Conservation (phyloP, 2,113 vertebrate species). For the Cariama cristata region DNA sequence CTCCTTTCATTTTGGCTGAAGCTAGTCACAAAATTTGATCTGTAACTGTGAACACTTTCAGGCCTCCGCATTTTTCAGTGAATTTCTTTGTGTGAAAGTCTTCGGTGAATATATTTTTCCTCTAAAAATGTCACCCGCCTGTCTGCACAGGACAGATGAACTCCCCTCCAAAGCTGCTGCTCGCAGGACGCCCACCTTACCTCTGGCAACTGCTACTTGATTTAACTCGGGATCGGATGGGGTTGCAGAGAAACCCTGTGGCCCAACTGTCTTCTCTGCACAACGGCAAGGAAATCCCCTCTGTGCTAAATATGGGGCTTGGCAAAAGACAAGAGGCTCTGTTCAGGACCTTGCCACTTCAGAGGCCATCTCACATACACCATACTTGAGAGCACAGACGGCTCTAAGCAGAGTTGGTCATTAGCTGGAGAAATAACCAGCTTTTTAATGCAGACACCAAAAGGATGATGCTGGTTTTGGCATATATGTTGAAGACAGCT, state of each 20-base stretch:
- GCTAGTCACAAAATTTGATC: neutral
- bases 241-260: neutral
- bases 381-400: neutral
- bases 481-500: neutral
- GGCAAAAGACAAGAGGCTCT: neutral
- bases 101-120: neutral
- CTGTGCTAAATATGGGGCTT: slow-evolving; percentile 25
- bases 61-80: neutral
- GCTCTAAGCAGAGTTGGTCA: neutral
- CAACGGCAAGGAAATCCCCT: slow-evolving; percentile 53
- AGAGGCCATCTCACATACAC: neutral
- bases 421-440: neutral
- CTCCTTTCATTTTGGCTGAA: neutral
- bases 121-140: neutral
- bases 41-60: neutral
- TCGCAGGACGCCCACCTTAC: neutral
- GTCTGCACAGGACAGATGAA: neutral
- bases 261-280: slow-evolving; percentile 6
- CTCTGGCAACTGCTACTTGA: neutral
- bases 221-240: neutral
- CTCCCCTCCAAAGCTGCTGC: neutral
- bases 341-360: neutral
- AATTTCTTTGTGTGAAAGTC: neutral
- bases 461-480: neutral
- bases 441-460: neutral